A percentile compares a stretch with the other conserved stretches of the same genome.
These are phyloP conservation scores for Brachyptera risi DNA, from an alignment of 2,888 invertebrate species.

Conservation along the genomic window DNA sequence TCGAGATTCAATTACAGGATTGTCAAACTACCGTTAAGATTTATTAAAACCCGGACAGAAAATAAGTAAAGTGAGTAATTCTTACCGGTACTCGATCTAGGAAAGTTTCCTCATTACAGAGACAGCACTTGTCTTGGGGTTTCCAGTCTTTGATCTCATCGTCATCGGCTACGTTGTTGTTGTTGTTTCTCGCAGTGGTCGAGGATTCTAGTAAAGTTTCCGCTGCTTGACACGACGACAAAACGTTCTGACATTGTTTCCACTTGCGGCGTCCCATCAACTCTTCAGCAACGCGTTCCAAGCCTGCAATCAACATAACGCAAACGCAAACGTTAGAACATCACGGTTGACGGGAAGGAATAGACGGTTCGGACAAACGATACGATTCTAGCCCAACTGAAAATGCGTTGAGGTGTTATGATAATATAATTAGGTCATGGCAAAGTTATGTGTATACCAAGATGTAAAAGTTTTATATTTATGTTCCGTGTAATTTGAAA, in stretches of 20 bases:
- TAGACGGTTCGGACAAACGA: no score
- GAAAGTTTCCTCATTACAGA: slow-evolving; percentile 54
- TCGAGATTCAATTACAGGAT: no score
- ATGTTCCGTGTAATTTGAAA: no score
- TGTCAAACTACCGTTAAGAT: no score
- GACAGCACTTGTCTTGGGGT: slow-evolving; percentile 79
- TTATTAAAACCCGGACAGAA: no score
- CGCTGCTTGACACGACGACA: slow-evolving; percentile 52
- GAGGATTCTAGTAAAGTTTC: slow-evolving; percentile 38
- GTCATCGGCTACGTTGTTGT: slow-evolving; percentile 27
- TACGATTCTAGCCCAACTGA: no score
- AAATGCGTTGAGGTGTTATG: no score
- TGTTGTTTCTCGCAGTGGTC: neutral
- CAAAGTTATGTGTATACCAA: no score
- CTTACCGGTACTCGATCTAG: slow-evolving; percentile 29
- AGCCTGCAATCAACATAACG: slow-evolving; percentile 59
- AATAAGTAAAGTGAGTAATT: neutral
- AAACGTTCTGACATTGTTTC: slow-evolving; percentile 85
- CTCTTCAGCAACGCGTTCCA: slow-evolving; percentile 95
- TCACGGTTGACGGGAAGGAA: neutral
- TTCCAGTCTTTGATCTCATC: slow-evolving; percentile 53
- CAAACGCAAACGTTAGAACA: neutral
- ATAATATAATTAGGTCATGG: no score
- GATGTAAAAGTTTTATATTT: no score
- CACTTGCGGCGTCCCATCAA: slow-evolving; percentile 96